Evolutionary conservation across 1,140 invertebrate species (phyloP), one percentile per base, ranked within the genome.

Genomic region (Scaptomyza montana): DNA sequence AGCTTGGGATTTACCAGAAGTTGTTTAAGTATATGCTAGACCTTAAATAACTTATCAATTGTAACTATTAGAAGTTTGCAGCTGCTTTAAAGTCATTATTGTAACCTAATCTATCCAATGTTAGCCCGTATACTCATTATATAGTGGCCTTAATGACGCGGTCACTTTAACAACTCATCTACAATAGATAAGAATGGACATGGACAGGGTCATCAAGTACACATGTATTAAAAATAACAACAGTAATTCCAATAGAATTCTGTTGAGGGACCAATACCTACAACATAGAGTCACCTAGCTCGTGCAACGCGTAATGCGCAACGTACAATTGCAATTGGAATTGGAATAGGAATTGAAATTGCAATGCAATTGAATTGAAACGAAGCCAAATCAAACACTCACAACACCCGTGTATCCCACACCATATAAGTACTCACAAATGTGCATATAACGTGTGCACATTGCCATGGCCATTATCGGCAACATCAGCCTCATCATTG

Each of bases 381-480:
- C 36, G 70, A 69, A 63, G 39, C 59, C 51, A 63, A 73, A 68
- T 73, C 64, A 73, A 72, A 59, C 16, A 60, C 55, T 67, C 49
- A 7, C 56, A 33, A 53, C 54, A 9, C 51, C 51, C 53, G 16
- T 53, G 28, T 33, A 36, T 36, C 30, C 16, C 19, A 21, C n/a
- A 28, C 62, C 78, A 81, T 57, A 75, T 76, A 81, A 67, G 77
- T 68, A 73, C 67, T 68, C 80, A 49, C 72, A 75, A 85, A 87
- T 80, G 74, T 81, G 69, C 70, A 67, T 71, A 78, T 81, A 86
- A 86, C 81, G 81, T 86, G 81, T 80, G 82, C 82, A 86, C 82
- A 87, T 86, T 78, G 75, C 82, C 78, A 77, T 87, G 75, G 75
- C 84, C 82, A 86, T 86, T 86, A 86, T 82, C 82, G 82, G 84